Evolutionary conservation across 2,888 invertebrate genomes (phyloP).

Genomic region (Luperina testacea): DNA sequence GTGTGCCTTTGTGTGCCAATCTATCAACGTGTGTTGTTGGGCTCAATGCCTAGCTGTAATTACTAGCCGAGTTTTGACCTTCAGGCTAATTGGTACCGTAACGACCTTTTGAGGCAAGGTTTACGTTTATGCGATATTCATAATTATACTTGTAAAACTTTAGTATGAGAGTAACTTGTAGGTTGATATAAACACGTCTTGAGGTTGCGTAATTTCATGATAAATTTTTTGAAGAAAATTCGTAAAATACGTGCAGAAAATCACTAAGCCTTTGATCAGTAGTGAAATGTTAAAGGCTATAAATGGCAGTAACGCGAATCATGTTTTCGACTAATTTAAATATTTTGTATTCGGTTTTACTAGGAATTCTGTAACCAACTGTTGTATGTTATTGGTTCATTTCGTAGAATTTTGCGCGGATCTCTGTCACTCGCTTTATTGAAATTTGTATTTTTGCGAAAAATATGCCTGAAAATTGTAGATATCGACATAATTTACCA

Average conservation of each 20-base stretch:
- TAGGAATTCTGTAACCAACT: background rate
- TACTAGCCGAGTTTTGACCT: slow-evolving; percentile 38
- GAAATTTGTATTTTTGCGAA: background rate
- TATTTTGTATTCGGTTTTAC: background rate
- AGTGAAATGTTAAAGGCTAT: background rate
- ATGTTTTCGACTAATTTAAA: background rate
- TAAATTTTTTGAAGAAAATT: background rate
- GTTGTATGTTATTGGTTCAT: background rate
- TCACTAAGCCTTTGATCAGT: background rate
- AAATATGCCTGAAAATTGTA: background rate
- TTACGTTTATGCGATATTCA: slow-evolving; percentile 48
- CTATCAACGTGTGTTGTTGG: slow-evolving; percentile 21
- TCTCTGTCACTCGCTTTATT: background rate
- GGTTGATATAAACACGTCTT: background rate
- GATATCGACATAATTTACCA: background rate
- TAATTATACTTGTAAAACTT: slow-evolving; percentile 49
- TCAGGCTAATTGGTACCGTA: slow-evolving; percentile 32
- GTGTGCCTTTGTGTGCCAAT: slow-evolving; percentile 22
- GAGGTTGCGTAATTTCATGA: background rate
- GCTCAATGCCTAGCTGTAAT: slow-evolving; percentile 34
- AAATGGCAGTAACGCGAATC: background rate
- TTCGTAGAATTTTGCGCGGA: slow-evolving; percentile 1
- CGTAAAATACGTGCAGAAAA: background rate
- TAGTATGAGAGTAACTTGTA: slow-evolving; percentile 22
- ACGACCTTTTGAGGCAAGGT: slow-evolving; percentile 31